Evolutionary conservation across 2,113 vertebrate genomes (phyloP).

Genomic region (Lagopus leucura): DNA sequence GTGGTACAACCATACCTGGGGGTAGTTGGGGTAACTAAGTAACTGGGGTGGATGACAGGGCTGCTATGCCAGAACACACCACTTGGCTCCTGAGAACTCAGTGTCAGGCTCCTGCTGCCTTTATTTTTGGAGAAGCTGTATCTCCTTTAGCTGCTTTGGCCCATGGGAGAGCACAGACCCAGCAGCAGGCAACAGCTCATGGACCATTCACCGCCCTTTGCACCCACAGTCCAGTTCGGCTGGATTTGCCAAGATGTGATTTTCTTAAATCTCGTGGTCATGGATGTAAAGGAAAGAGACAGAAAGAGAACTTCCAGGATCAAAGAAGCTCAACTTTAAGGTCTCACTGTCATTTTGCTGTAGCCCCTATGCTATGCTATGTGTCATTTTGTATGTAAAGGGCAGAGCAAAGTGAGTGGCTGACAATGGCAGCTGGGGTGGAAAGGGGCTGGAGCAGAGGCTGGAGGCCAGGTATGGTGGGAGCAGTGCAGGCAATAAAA

Average conservation of each 20-base stretch:
- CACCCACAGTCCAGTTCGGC: neutral
- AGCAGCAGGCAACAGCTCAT: accelerated
- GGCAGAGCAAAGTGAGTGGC: neutral
- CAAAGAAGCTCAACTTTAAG: neutral
- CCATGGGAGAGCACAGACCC: neutral
- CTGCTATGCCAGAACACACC: neutral
- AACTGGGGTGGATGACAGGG: accelerated
- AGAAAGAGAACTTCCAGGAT: neutral
- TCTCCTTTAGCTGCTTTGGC: neutral
- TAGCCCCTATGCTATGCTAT: neutral
- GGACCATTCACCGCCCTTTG: neutral
- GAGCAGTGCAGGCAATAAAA: neutral
- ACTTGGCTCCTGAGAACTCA: neutral
- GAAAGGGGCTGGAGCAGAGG: neutral
- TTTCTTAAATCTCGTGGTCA: neutral
- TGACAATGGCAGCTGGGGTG: neutral
- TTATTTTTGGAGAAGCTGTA: neutral
- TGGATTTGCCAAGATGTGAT: neutral
- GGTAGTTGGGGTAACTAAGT: too few species aligned
- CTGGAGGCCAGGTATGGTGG: accelerated
- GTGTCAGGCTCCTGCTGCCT: neutral
- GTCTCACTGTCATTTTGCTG: neutral
- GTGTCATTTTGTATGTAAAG: neutral
- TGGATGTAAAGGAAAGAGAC: accelerated
- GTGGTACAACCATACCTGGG: accelerated